Evolutionary conservation across 2,797 vertebrate species (phyloP), one percentile per base, ranked within the genome.

Genomic region (Nannoperca obscura): DNA sequence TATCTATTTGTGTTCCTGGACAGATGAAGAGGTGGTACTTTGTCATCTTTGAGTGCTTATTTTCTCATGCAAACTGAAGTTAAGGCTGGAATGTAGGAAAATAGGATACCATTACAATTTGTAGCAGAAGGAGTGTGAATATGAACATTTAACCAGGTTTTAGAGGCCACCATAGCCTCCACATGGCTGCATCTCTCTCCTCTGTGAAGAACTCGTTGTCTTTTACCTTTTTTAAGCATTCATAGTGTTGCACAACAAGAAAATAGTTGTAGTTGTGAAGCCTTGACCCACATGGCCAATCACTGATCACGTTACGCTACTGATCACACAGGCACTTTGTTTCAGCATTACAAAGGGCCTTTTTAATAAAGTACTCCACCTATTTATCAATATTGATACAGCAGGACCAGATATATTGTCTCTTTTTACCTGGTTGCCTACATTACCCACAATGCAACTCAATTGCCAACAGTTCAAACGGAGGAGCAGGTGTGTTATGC

Each of bases 1-100:
- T 36, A 27, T 63, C n/a, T 34, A 13, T 78, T 54, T 49, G 8
- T 78, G 60, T 70, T 20, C 46, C 34, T n/a, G 38, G 5, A 44
- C 30, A 58, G 17, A 76, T 22, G 17, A 72, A 50, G 30, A 40
- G 38, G 53, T 38, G 49, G 14, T 7, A 36, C 14, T 53, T 57
- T 53, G 9, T 65, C 54, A 44, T 47, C 15, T 40, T 47, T 19
- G 22, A 53, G 19, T 38, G 47, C 10, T 36, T 62, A 27, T 79
- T 42, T 30, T 49, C 36, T 60, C 44, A 42, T 58, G 13, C 22
- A 7, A 6, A 17, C 60, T 52, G 8, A 65, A 30, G 1, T 40
- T 0, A 42, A 24, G 34, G 0, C 30, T 17, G 46, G 24, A 52
- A 15, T 42, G n/a, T 27, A 15, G 36, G 19, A 24, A 50, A 14